Conservation (phyloP, 2,113 vertebrate genomes). For the Lipophrys pholis region DNA sequence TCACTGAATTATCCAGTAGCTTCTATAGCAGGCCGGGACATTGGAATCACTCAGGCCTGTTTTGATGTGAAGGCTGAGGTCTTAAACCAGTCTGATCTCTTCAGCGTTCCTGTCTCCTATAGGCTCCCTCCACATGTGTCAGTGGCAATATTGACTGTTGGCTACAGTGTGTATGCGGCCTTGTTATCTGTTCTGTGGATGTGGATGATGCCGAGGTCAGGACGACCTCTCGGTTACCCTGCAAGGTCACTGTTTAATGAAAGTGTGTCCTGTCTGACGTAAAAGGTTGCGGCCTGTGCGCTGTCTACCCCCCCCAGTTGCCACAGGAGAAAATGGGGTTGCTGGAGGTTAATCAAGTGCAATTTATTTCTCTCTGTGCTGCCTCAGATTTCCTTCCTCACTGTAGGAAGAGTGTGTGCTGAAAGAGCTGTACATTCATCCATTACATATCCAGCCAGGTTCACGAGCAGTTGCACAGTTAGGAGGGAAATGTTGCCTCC, state of each 20-base stretch:
- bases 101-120: conserved; percentile 14
- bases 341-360: conserved; percentile 77
- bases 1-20: neutral
- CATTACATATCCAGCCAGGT: neutral
- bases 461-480: no score
- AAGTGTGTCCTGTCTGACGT: conserved; percentile 59
- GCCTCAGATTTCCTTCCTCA: conserved; percentile 51
- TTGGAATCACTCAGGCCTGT: neutral
- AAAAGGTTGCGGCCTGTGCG: conserved; percentile 47
- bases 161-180: conserved; percentile 5
- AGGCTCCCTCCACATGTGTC: neutral
- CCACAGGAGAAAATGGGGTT: conserved; percentile 75
- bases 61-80: conserved; percentile 26
- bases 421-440: conserved; percentile 17
- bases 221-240: conserved; percentile 27
- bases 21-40: neutral
- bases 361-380: conserved; percentile 59
- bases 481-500: no score
- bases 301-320: conserved; percentile 52
- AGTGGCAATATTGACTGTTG: conserved; percentile 8
- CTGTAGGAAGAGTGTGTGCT: conserved; percentile 23
- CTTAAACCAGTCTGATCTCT: conserved; percentile 1
- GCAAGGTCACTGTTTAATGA: conserved; percentile 70
- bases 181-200: conserved; percentile 35
- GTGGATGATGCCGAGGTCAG: conserved; percentile 38